Base-by-base conservation (phyloP, 2,888 invertebrate genomes). In the Podotricha telesiphe region DNA sequence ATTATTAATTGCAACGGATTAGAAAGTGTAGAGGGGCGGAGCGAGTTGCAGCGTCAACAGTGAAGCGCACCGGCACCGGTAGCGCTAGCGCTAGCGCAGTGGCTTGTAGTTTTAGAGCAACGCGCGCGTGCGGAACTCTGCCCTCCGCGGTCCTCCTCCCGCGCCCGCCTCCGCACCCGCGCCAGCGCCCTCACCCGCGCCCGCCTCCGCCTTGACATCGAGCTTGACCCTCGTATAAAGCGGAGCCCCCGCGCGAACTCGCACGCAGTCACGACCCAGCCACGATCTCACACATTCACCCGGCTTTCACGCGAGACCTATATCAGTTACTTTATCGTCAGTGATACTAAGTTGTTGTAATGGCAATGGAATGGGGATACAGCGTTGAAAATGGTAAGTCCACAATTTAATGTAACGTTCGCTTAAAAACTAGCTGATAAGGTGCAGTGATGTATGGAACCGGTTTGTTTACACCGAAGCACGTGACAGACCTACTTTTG, bases 341-440 rank as follows among this genome's bases (percentile, higher is more conserved):
- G 77, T 78, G 74, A 70, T 68, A 71, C 63, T 48, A 73, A 72
- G 48, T 61, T 69, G 64, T 67, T 70, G 74, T 70, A 64, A 93
- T 93, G 91, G 91, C 89, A 77, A 88, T 89, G 77, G 93, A 93
- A 70, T 94, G 94, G 94, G 94, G 94, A 86, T 94, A 94, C 87
- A 93, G 94, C 77, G 87, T 89, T 78, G 91, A 91, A 76, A 94
- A 94, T 84, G 94, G 94, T 94, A 82, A 94, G 93, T 92, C 73
- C 74, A 78, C 74, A 77, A 75, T 72, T 73, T 76, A 72, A 73
- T 72, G 56, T 50, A 56, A 53, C 19, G 64, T 62, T 69, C 10
- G 17, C 34, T 55, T 37, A 37, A 68, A 75, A 51, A 56, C 65
- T 56, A 51, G 58, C 69, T 73, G 74, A 74, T 77, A 70, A 79